phyloP scores from a whole-genome alignment of 35 echinoderm and acorn worm species.

The Nesometra sesokonis region DNA sequence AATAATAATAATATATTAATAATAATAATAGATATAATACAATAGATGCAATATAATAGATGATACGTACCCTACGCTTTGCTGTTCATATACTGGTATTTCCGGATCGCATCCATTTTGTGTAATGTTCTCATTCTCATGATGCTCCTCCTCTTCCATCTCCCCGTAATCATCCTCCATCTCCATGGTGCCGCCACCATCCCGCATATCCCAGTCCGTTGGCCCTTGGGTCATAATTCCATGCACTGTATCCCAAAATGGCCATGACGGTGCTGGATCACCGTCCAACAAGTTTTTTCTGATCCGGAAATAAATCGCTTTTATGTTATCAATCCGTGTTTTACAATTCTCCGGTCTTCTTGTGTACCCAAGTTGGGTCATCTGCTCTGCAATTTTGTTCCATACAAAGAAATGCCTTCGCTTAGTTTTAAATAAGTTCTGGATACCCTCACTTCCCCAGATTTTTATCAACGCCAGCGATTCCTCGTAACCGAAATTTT shows the following conservation, averaged over 20 bases:
- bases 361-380: not conserved
- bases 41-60: no score
- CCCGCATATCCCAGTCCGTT: not conserved
- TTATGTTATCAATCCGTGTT: not conserved
- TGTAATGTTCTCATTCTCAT: not conserved
- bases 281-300: not conserved
- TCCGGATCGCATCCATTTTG: not conserved
- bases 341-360: not conserved
- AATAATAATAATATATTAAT: no score
- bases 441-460: not conserved
- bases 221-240: not conserved
- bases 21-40: no score
- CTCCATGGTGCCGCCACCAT: not conserved
- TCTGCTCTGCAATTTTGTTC: not conserved
- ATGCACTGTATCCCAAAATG: not conserved
- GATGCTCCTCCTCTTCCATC: not conserved
- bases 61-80: not conserved
- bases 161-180: not conserved
- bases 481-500: not conserved
- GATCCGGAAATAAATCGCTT: not conserved
- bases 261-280: not conserved
- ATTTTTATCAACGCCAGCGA: not conserved
- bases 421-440: not conserved
- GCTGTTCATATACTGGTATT: not conserved
- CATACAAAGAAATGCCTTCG: not conserved